phyloP scores from a whole-genome alignment of 2,797 vertebrate species.

The Neosalanx taihuensis region DNA sequence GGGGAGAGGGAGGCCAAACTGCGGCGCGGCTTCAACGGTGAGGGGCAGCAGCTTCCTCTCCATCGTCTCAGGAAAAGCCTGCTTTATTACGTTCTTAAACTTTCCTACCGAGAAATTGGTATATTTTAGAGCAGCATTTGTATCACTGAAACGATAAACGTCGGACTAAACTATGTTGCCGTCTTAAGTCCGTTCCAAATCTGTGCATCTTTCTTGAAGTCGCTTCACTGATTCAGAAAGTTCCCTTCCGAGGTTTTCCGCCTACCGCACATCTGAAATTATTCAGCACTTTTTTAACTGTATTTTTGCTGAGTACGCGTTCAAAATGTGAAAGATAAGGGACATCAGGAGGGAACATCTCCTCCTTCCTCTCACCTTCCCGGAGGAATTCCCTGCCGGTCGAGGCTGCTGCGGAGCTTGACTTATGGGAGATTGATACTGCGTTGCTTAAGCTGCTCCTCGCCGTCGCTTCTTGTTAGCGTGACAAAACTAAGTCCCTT shows the following conservation, averaged over 20 bases:
- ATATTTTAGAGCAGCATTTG: no score
- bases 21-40: slow-evolving; percentile 83
- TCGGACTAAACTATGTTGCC: no score
- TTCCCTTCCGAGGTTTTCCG: not conserved
- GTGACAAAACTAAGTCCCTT: not conserved
- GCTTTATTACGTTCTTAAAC: no score
- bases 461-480: no score
- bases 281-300: not conserved
- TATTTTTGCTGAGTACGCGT: not conserved
- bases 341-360: not conserved
- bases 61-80: not conserved
- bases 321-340: not conserved
- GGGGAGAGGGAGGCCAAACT: slow-evolving; percentile 91
- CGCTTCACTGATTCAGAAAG: not conserved
- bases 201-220: not conserved
- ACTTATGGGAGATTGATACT: not conserved
- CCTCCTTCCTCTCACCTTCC: not conserved
- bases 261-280: not conserved
- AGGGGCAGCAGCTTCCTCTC: slow-evolving; percentile 23
- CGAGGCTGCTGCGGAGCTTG: not conserved
- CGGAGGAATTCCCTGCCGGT: no score
- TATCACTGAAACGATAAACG: no score
- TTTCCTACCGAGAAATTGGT: no score
- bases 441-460: not conserved
- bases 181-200: no score